phyloP scores from a whole-genome alignment of 1,140 invertebrate species.

The Dreissena rostriformis region DNA sequence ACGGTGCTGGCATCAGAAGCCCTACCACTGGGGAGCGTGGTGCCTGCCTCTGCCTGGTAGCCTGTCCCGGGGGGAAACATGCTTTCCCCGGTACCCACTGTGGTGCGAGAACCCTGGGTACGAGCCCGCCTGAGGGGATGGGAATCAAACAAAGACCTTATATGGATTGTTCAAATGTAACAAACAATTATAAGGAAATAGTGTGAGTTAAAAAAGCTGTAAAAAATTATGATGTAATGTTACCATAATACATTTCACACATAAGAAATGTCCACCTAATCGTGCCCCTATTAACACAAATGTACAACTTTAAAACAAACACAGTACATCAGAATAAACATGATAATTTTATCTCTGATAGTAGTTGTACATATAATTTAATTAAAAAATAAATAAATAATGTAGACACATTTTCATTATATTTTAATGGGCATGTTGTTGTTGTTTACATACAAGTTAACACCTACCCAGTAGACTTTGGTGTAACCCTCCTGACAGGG shows the following conservation, averaged over 20 bases:
- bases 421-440: no score
- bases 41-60: slow-evolving; percentile 67
- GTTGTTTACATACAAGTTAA: not conserved
- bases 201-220: no score
- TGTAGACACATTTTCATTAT: not conserved
- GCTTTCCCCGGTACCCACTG: slow-evolving; percentile 27
- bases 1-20: slow-evolving; percentile 73
- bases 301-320: no score
- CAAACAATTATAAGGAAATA: no score
- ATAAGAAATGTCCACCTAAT: no score
- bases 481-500: slow-evolving; percentile 15
- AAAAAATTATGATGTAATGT: no score
- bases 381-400: not conserved
- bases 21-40: slow-evolving; percentile 67
- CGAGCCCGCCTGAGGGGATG: not conserved
- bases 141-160: not conserved
- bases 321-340: not conserved
- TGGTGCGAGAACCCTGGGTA: slow-evolving; percentile 49
- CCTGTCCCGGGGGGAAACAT: slow-evolving; percentile 62
- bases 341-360: not conserved
- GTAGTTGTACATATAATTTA: not conserved
- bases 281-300: no score
- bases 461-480: slow-evolving; percentile 47
- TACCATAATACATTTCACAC: no score
- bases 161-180: no score